Evolutionary conservation across 2,113 vertebrate species (phyloP).

Genomic region (Clarias macrocephalus): DNA sequence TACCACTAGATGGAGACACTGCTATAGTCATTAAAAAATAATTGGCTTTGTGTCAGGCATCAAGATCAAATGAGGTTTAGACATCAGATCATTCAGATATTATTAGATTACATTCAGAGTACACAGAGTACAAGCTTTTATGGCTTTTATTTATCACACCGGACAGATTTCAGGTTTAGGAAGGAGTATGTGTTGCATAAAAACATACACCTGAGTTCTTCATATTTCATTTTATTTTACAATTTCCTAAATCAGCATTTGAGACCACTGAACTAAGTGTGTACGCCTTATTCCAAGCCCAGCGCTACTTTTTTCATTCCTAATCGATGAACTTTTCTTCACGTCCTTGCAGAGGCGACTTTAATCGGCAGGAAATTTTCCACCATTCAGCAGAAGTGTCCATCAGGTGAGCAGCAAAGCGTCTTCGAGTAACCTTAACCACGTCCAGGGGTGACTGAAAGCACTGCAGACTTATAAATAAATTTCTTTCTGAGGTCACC

Average conservation of each 20-base stretch:
- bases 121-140: fast-evolving
- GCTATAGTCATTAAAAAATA: slow-evolving; percentile 15
- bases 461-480: neutral
- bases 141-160: neutral
- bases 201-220: too few species aligned
- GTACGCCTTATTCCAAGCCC: neutral
- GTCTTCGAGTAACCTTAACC: neutral
- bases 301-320: neutral
- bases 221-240: too few species aligned
- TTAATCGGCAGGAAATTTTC: neutral
- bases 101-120: neutral
- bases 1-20: slow-evolving; percentile 48
- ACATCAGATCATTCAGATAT: neutral
- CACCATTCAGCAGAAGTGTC: neutral
- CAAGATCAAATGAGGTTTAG: neutral
- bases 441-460: neutral
- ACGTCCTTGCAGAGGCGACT: neutral
- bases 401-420: neutral
- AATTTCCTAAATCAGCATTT: neutral
- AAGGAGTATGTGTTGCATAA: neutral
- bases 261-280: neutral
- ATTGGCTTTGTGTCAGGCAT: neutral
- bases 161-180: neutral
- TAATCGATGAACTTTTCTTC: neutral
- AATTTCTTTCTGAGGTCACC: neutral